Evolutionary conservation across 2,888 invertebrate genomes (phyloP).

Genomic region (Periphyllus acericola): DNA sequence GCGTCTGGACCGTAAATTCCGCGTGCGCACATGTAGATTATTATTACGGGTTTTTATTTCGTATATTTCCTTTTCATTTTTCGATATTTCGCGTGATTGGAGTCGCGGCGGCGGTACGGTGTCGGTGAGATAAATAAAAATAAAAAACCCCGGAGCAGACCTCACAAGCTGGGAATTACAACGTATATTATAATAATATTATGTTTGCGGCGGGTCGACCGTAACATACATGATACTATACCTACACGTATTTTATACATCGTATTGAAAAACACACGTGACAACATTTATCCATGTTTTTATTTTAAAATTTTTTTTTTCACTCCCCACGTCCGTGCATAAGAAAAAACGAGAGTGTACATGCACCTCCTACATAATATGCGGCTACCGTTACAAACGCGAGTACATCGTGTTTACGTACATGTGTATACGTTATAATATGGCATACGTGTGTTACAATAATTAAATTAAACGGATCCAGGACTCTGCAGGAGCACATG

Average conservation of each 20-base stretch:
- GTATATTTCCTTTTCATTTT: not conserved
- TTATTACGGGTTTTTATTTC: not conserved
- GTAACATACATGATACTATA: not conserved
- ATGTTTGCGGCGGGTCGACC: not conserved
- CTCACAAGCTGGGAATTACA: conserved; percentile 20
- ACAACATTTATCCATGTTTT: no score
- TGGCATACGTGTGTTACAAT: not conserved
- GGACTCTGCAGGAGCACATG: not conserved
- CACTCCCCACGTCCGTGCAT: no score
- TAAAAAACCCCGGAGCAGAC: not conserved
- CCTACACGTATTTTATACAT: not conserved
- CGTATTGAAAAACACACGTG: not conserved
- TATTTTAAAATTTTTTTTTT: no score
- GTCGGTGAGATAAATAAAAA: conserved; percentile 4
- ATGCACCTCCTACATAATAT: no score
- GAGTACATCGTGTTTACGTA: not conserved
- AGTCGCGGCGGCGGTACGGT: not conserved
- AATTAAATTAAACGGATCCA: not conserved
- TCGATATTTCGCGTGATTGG: not conserved
- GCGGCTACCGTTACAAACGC: not conserved
- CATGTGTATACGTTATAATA: not conserved
- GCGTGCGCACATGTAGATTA: not conserved
- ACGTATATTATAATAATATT: no score
- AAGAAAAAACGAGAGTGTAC: no score
- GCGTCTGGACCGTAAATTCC: conserved; percentile 3